phyloP scores from a whole-genome alignment of 2,797 vertebrate genomes.

The Spinus olivaceus region DNA sequence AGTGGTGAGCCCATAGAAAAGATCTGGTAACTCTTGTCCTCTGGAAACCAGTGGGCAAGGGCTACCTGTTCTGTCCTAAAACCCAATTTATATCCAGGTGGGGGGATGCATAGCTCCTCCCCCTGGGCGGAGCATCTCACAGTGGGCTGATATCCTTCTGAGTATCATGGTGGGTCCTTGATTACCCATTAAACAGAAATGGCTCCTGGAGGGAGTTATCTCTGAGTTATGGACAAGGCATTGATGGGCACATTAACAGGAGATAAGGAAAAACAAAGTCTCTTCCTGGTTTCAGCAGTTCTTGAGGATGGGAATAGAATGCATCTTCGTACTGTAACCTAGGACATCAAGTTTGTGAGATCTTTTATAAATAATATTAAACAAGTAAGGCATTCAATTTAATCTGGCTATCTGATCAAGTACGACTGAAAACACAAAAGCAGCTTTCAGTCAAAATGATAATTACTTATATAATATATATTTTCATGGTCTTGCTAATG shows the following conservation, averaged over 20 bases:
- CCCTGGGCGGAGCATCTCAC: too few species aligned
- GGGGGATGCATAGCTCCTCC: neutral
- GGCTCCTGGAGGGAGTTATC: too few species aligned
- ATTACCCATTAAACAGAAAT: too few species aligned
- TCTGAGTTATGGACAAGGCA: neutral
- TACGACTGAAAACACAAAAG: neutral
- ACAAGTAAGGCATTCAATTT: neutral
- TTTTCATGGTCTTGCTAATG: neutral
- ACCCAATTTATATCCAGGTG: neutral
- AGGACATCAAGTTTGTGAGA: neutral
- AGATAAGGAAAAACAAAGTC: neutral
- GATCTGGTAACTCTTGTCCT: neutral
- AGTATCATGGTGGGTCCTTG: rapidly evolving
- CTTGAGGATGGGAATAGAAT: neutral
- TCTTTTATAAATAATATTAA: neutral
- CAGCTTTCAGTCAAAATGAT: neutral
- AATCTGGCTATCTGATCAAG: neutral
- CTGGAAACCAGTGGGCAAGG: too few species aligned
- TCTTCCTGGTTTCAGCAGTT: neutral
- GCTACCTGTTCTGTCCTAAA: neutral
- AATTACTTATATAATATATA: neutral
- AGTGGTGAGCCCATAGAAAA: neutral
- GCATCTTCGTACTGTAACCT: neutral
- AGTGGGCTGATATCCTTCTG: too few species aligned
- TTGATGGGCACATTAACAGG: neutral